Base-by-base conservation (phyloP, 2,888 invertebrate species). In the Ectemnius continuus region DNA sequence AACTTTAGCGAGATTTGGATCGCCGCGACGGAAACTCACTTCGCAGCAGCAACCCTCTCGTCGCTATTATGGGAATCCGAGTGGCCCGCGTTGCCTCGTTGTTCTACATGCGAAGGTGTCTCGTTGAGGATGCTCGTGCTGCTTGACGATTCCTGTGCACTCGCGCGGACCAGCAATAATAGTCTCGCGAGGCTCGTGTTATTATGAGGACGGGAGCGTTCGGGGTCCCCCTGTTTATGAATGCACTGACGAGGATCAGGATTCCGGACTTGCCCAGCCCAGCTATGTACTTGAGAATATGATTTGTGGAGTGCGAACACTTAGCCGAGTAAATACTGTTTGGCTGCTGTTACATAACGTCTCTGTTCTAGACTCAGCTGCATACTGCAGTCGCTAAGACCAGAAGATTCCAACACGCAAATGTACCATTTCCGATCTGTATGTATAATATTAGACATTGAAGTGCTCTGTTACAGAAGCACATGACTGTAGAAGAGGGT, bases 1-100 rank as follows among this genome's bases (percentile, higher is more conserved):
- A 75, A 75, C 67, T 64, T 48, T 48, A 23, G 14, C 64, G 69
- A 67, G 73, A 46, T 20, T 65, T 16, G 23, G 28, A 28, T 61
- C 59, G 2, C 16, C 16, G 36, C 36, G 36, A 36, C 52, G 16
- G 36, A 52, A 52, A 52, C n/a, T 52, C 16, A 14, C 52, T 16
- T 52, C 8, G 52, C 6, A 52, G 52, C 16, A 52, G 52, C 16
- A 52, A 18, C 52, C 52, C 52, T 52, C 52, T 52, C 52, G 52
- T 14, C 18, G 52, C 36, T 36, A 36, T 36, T 36, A 36, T 36
- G 36, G 36, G 36, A 36, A 36, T 36, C 36, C 36, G 36, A 36
- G 36, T 6, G 36, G 8, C 11, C 11, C 36, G 36, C 8, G 36
- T 36, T 36, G 23, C 23, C 36, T 5, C 36, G 36, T 8, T 11